Base-by-base conservation (phyloP, 2,797 vertebrate genomes). In the Catharus ustulatus region DNA sequence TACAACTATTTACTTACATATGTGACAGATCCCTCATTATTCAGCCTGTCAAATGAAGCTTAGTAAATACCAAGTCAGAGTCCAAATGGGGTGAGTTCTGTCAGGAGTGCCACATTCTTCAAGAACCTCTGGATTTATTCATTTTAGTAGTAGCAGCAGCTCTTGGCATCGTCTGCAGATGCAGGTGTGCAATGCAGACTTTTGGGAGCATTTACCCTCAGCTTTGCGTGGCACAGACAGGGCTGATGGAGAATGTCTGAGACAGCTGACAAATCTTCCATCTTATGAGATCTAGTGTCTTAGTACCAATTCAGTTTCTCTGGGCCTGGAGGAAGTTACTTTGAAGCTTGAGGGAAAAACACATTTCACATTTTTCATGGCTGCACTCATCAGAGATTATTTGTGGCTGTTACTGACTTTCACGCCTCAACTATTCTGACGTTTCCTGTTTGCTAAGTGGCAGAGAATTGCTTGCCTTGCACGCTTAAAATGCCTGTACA, bases 371-470 rank as follows among this genome's bases (percentile, higher is more conserved):
- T 51, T 92, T 93, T 92, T 83, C 81, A 87, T 3, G 7, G 81
- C 82, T 82, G 34, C 17, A 9, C 49, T 94, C 49, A 84, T 69
- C 59, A 89, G 89, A 82, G 81, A 36, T 66, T 40, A 69, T 89
- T 90, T 93, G 75, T 74, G 82, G 52, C 64, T 91, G 64, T 80
- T 92, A 36, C 75, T 26, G 84, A 61, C 68, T 93, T 93, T 93
- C 84, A 93, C 26, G 89, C 84, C 84, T 89, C 93, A 91, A 64
- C 82, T 94, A 54, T 80, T 87, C 91, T 77, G 84, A 91, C 6
- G 0, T 80, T 96, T 95, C 95, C 89, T 95, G 79, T 93, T 80
- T 74, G 84, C 69, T 52, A 49, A 89, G 85, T 68, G 84, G 46
- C 92, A 84, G 49, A 93, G 83, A 71, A 62, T 42, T 45, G 15